These are phyloP conservation scores for Prionace glauca DNA, from an alignment of 2,797 vertebrate species.

Conservation along the genomic window DNA sequence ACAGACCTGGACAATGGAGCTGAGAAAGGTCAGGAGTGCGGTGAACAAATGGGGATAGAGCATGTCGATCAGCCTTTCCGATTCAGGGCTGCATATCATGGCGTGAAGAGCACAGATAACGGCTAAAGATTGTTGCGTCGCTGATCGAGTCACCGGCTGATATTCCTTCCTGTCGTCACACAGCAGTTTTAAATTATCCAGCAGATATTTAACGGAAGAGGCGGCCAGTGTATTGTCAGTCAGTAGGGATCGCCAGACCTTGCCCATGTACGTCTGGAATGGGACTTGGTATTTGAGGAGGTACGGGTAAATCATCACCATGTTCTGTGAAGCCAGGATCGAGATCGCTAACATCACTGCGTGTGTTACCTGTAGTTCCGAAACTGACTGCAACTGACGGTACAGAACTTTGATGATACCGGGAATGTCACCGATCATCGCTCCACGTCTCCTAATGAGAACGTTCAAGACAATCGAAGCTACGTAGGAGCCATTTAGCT, in stretches of 20 bases:
- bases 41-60: neutral
- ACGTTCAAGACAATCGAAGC: neutral
- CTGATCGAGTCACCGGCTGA: too few relatives aligned
- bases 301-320: neutral
- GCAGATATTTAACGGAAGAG: neutral
- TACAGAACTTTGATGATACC: neutral
- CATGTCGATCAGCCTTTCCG: neutral
- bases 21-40: neutral
- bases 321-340: slow-evolving; percentile 1
- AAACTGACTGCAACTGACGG: neutral
- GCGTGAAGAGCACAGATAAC: neutral
- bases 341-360: neutral
- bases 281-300: slow-evolving; percentile 1
- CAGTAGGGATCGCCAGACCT: slow-evolving; percentile 8
- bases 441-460: neutral
- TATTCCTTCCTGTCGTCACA: neutral
- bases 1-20: neutral
- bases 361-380: neutral
- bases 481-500: neutral
- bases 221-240: neutral
- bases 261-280: neutral
- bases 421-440: neutral
- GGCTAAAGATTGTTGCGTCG: neutral
- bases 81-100: neutral
- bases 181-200: neutral